Base-by-base conservation (phyloP, 2,888 invertebrate genomes). In the Branchellion lobata region DNA sequence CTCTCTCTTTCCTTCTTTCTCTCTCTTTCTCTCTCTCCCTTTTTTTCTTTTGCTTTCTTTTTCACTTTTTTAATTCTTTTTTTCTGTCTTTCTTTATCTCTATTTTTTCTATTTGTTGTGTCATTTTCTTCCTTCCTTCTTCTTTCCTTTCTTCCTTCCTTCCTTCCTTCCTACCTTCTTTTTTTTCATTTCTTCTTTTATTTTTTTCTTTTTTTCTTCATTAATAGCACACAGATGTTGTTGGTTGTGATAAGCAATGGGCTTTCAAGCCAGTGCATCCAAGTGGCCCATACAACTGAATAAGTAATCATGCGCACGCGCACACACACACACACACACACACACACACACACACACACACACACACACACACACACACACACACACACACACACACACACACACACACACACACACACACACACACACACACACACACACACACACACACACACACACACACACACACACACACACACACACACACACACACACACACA, bases 371-470 rank as follows among this genome's bases (percentile, higher is more conserved):
- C 27, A 47, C 51, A 40, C 34, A 73, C 47, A 73, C 29, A 34
- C 74, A 80, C 53, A 27, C 65, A 77, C 69, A 78, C 69, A 78
- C 53, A 78, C 69, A 71, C 53, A 78, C 69, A 78, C 69, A 78
- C 69, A 80, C 76, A 80, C 69, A 78, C 69, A 80, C 76, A 40
- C 14, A 68, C 65, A 53, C 33, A 68, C 47, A 51, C 68, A 77
- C 34, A 69, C 65, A 77, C 34, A 76, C 31, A 77, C 51, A 68
- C 65, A 29, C 8, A 77, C 51, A 33, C 47, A 76, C 69, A 77
- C 31, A 77, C 33, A 68, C 47, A 77, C 40, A 69, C 27, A 69
- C 53, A 77, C 51, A 76, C 75, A 80, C 47, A 80, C 75, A 77
- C 68, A 80, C 75, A 69, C 40, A 80, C 75, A 77, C 68, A 77